Conservation (phyloP, 2,113 vertebrate genomes). For the Illadopsis cleaveri region DNA sequence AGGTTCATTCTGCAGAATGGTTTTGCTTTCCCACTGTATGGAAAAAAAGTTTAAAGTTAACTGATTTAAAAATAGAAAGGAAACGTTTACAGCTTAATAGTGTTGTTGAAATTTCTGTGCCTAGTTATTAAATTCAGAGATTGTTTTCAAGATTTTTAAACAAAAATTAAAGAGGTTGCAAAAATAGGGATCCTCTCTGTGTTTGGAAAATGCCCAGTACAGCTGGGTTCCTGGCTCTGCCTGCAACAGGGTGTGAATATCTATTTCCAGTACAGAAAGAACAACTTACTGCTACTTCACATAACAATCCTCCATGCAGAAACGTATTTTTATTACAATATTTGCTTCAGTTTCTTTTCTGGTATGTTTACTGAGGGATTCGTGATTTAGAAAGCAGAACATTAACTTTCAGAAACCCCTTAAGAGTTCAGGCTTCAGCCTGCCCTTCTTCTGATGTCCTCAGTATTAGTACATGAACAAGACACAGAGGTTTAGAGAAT, state of each 20-base stretch:
- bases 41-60: slow-evolving; percentile 5
- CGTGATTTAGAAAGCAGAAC: not conserved
- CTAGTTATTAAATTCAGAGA: not conserved
- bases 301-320: not conserved
- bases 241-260: not conserved
- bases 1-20: slow-evolving; percentile 88
- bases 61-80: not conserved
- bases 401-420: not conserved
- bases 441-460: not conserved
- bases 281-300: not conserved
- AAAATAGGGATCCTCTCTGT: not conserved
- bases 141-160: not conserved
- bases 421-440: not conserved
- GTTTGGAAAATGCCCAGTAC: not conserved
- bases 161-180: not conserved
- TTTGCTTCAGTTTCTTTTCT: not conserved
- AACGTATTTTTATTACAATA: not conserved
- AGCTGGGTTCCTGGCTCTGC: not conserved
- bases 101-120: not conserved
- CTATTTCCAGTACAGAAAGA: not conserved
- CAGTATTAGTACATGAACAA: not conserved
- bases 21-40: slow-evolving; percentile 92
- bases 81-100: not conserved
- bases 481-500: not conserved
- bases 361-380: not conserved